phyloP scores from a whole-genome alignment of 1,140 invertebrate species.

The Leptoteleia sp. region DNA sequence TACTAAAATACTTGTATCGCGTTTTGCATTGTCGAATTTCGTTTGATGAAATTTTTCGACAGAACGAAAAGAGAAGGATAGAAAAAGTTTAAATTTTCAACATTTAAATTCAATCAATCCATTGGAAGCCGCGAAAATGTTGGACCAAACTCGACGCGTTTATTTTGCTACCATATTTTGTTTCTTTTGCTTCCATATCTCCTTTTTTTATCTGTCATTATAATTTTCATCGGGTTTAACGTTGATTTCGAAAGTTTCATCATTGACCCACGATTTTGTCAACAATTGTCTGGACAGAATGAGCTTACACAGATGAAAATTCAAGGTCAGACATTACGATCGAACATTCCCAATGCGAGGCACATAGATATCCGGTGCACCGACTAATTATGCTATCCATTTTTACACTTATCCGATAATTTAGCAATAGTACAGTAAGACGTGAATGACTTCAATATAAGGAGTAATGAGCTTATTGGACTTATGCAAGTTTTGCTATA shows the following conservation, averaged over 20 bases:
- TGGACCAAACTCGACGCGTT: no score
- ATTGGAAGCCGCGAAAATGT: no score
- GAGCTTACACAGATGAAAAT: conserved; percentile 60
- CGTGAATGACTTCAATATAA: conserved; percentile 41
- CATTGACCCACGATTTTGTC: no score
- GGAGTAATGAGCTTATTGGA: conserved; percentile 12
- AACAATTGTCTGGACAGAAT: conserved; percentile 64
- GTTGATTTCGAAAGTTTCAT: not conserved
- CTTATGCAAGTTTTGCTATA: conserved; percentile 46
- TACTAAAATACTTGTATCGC: no score
- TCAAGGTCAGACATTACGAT: conserved; percentile 47
- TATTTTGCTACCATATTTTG: no score
- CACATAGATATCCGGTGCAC: conserved; percentile 43
- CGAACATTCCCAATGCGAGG: conserved; percentile 46
- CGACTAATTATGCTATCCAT: conserved; percentile 32
- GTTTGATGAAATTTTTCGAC: no score
- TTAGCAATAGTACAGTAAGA: conserved; percentile 40
- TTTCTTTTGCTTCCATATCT: not conserved
- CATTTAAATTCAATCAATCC: no score
- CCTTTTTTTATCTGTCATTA: no score
- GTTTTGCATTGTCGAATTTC: no score
- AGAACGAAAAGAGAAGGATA: no score
- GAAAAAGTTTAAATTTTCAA: no score
- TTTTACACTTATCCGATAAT: conserved; percentile 57
- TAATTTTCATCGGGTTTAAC: not conserved